Evolutionary conservation across 2,888 invertebrate species (phyloP).

Genomic region (Eristalis tenax): DNA sequence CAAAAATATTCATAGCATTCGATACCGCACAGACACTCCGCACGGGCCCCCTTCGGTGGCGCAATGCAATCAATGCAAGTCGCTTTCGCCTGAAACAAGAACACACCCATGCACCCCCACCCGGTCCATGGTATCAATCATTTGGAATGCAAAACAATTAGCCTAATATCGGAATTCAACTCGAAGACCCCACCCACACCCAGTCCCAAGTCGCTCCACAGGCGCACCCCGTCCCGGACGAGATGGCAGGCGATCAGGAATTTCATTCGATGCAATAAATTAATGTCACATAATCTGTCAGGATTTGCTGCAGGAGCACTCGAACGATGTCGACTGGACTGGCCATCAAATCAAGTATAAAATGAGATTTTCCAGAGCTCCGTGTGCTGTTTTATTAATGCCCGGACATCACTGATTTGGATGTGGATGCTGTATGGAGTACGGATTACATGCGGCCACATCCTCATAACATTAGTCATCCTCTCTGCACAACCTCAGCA

Average conservation of each 20-base stretch:
- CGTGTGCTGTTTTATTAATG: slow-evolving; percentile 68
- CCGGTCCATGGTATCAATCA: slow-evolving; percentile 53
- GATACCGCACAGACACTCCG: not conserved
- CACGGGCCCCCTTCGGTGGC: not conserved
- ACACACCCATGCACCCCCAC: not conserved
- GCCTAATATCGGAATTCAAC: slow-evolving; percentile 66
- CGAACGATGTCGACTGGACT: slow-evolving; percentile 15
- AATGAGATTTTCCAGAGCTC: slow-evolving; percentile 58
- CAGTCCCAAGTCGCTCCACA: not conserved
- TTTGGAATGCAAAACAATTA: slow-evolving; percentile 67
- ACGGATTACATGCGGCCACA: slow-evolving; percentile 58
- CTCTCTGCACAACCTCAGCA: not conserved
- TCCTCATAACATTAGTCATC: slow-evolving; percentile 52
- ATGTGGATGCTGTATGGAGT: slow-evolving; percentile 43
- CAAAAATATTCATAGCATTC: slow-evolving; percentile 63
- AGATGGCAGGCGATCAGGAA: slow-evolving; percentile 30
- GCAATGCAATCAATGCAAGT: not conserved
- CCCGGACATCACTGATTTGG: slow-evolving; percentile 61
- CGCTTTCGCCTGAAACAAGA: not conserved
- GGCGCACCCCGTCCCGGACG: not conserved
- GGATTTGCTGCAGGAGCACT: slow-evolving; percentile 52
- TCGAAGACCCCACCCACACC: slow-evolving; percentile 21
- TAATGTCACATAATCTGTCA: slow-evolving; percentile 70
- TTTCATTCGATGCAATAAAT: slow-evolving; percentile 66
- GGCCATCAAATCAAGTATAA: slow-evolving; percentile 62